phyloP scores from a whole-genome alignment of 1,140 invertebrate species.

The Sesamia nonagrioides region DNA sequence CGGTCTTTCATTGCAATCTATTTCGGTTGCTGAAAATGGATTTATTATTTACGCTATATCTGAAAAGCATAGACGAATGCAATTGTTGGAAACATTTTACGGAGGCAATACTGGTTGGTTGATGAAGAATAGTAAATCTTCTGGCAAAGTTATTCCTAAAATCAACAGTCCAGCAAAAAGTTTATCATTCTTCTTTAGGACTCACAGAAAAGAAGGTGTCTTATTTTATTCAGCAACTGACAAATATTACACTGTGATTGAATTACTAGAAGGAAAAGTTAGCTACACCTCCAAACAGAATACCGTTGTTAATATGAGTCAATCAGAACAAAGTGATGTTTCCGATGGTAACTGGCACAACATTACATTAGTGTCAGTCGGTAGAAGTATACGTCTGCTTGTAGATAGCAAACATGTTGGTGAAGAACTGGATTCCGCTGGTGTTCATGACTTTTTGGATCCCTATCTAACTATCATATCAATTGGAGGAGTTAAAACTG shows the following conservation, averaged over 20 bases:
- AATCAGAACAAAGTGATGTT: constrained; percentile 87
- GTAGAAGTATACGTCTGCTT: constrained; percentile 91
- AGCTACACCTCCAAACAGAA: constrained; percentile 93
- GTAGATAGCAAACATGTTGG: constrained; percentile 92
- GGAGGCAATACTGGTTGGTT: constrained; percentile 91
- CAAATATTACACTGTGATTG: constrained; percentile 95
- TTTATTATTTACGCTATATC: constrained; percentile 94
- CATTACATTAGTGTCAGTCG: constrained; percentile 91
- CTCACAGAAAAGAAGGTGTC: constrained; percentile 92
- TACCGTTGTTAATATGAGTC: constrained; percentile 94
- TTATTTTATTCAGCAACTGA: constrained; percentile 95
- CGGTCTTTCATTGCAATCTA: constrained; percentile 91
- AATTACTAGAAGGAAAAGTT: constrained; percentile 91
- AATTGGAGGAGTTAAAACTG: constrained; percentile 91
- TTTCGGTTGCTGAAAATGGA: constrained; percentile 92
- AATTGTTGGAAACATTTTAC: constrained; percentile 93
- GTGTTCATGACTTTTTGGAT: constrained; percentile 96
- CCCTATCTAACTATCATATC: constrained; percentile 94
- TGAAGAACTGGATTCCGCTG: constrained; percentile 94
- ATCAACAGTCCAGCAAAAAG: constrained; percentile 89
- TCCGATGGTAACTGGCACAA: constrained; percentile 96
- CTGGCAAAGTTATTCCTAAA: constrained; percentile 75
- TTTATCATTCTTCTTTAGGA: constrained; percentile 94
- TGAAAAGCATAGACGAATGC: constrained; percentile 95
- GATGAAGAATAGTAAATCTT: constrained; percentile 78